phyloP scores from a whole-genome alignment of 92 coral and sea anemone genomes.

The Epizoanthus scotinus region DNA sequence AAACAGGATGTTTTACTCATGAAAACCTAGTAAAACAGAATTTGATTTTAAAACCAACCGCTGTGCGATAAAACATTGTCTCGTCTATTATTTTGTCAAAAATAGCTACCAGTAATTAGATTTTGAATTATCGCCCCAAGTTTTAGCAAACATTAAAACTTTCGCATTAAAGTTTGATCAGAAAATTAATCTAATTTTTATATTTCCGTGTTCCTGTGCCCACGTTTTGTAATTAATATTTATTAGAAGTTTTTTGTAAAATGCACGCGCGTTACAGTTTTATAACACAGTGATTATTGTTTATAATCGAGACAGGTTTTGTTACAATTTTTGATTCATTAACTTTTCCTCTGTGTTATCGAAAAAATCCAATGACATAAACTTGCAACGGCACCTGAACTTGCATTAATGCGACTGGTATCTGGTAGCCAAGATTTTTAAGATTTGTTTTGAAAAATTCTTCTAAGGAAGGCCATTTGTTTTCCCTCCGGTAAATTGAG shows the following conservation, averaged over 20 bases:
- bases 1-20: background rate
- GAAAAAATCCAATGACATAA: slow-evolving; percentile 1
- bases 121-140: slow-evolving; percentile 24
- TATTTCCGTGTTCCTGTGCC: slow-evolving; percentile 10
- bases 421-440: background rate
- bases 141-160: slow-evolving; percentile 16
- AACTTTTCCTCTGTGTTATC: background rate
- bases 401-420: background rate
- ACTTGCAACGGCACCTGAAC: background rate
- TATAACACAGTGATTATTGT: slow-evolving; percentile 3
- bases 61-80: background rate
- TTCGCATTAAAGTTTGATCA: slow-evolving; percentile 19
- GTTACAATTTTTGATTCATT: background rate
- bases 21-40: background rate
- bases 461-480: slow-evolving; percentile 32
- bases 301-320: slow-evolving; percentile 6
- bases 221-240: slow-evolving; percentile 30
- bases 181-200: slow-evolving; percentile 28
- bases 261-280: background rate
- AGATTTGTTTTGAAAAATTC: slow-evolving; percentile 28
- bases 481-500: slow-evolving; percentile 14
- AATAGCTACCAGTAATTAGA: slow-evolving; percentile 33
- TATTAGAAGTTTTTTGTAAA: background rate
- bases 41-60: background rate
- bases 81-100: slow-evolving; percentile 16